These are phyloP conservation scores for Patella vulgata DNA, from an alignment of 1,140 invertebrate genomes.

Conservation along the genomic window DNA sequence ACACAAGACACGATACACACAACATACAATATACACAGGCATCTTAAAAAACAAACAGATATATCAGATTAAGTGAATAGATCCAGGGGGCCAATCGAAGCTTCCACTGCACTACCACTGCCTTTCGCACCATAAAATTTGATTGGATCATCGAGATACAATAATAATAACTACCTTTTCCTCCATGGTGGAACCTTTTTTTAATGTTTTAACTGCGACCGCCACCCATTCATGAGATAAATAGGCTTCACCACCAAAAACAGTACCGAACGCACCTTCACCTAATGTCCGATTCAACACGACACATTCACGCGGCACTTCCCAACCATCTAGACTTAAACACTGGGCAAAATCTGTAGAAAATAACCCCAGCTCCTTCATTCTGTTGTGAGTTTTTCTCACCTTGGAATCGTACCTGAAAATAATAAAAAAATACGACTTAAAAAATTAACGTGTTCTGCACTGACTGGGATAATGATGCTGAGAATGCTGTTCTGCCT, in stretches of 20 bases:
- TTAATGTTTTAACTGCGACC: slow-evolving; percentile 91
- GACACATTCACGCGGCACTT: slow-evolving; percentile 82
- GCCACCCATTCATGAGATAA: slow-evolving; percentile 80
- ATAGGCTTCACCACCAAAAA: slow-evolving; percentile 85
- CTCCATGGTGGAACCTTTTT: slow-evolving; percentile 82
- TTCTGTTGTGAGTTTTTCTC: slow-evolving; percentile 75
- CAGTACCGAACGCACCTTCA: slow-evolving; percentile 87
- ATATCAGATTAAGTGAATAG: no score
- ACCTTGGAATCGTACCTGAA: slow-evolving; percentile 79
- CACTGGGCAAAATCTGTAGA: slow-evolving; percentile 66
- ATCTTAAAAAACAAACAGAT: no score
- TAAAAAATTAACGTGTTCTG: no score
- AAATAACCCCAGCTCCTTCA: slow-evolving; percentile 77
- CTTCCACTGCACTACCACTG: not conserved
- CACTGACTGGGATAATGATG: no score
- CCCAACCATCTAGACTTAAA: slow-evolving; percentile 82
- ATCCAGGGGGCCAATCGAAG: no score
- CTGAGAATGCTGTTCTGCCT: no score
- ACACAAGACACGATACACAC: no score
- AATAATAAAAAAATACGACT: slow-evolving; percentile 7
- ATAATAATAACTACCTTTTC: slow-evolving; percentile 72
- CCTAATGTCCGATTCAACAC: slow-evolving; percentile 91
- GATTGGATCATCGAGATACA: not conserved
- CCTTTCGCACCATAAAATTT: not conserved
- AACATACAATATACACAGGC: no score